Conservation (phyloP, 1,140 invertebrate species). For the Eupristina koningsbergeri region DNA sequence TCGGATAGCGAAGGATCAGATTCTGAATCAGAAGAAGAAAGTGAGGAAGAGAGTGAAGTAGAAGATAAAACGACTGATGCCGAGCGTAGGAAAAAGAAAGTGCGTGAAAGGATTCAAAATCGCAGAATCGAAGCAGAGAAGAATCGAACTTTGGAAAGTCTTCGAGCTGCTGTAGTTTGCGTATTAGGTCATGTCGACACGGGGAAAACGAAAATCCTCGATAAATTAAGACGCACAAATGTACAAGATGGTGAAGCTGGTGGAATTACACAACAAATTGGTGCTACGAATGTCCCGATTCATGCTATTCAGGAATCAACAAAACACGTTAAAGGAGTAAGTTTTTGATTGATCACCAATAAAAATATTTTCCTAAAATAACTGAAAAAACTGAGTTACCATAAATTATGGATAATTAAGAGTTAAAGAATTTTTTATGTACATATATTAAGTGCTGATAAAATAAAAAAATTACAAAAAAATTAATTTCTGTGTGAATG, state of each 20-base stretch:
- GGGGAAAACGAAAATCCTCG: slow-evolving; percentile 99
- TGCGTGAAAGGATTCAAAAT: slow-evolving; percentile 82
- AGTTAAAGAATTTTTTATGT: too few relatives aligned
- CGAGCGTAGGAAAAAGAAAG: slow-evolving; percentile 80
- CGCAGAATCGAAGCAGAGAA: slow-evolving; percentile 88
- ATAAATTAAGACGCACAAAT: slow-evolving; percentile 94
- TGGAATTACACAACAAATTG: slow-evolving; percentile 99
- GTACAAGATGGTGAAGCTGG: slow-evolving; percentile 99
- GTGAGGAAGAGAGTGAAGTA: slow-evolving; percentile 67
- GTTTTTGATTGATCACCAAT: slow-evolving; percentile 53
- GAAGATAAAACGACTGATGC: slow-evolving; percentile 77
- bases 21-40: slow-evolving; percentile 76
- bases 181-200: slow-evolving; percentile 99
- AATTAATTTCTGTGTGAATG: too few relatives aligned
- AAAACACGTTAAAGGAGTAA: slow-evolving; percentile 92
- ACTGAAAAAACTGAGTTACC: too few relatives aligned
- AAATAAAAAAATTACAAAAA: too few relatives aligned
- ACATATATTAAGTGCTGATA: too few relatives aligned
- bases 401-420: too few relatives aligned
- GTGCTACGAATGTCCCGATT: slow-evolving; percentile 99
- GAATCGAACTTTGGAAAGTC: slow-evolving; percentile 82
- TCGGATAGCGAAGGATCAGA: slow-evolving; percentile 72
- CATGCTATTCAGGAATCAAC: slow-evolving; percentile 96
- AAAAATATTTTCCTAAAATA: not conserved
- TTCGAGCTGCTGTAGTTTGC: slow-evolving; percentile 97